phyloP scores from a whole-genome alignment of 2,797 vertebrate species.

The Dermochelys coriacea region DNA sequence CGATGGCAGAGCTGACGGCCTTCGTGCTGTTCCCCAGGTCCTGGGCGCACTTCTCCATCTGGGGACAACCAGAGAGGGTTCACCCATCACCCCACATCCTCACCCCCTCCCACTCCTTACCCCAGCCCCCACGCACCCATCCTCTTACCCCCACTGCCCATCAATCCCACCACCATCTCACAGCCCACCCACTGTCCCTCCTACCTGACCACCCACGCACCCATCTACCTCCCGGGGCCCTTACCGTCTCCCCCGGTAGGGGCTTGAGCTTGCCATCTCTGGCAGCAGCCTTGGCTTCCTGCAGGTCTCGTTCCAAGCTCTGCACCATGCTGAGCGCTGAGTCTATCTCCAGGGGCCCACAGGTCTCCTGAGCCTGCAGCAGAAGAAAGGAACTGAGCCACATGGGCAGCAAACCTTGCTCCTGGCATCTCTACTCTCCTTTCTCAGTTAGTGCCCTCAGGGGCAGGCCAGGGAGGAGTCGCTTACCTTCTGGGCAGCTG shows the following conservation, averaged over 20 bases:
- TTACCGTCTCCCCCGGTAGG: conserved; percentile 94
- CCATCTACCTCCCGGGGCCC: background rate
- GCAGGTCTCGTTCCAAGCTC: conserved; percentile 92
- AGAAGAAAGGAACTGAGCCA: background rate
- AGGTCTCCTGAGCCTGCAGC: conserved; percentile 93
- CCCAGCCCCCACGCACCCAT: no score
- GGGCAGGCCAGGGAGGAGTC: background rate
- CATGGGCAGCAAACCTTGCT: accelerated
- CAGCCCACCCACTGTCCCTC: background rate
- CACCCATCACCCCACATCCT: background rate
- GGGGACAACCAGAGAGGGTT: background rate
- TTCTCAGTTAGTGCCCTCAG: accelerated
- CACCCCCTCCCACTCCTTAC: no score
- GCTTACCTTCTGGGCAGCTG: conserved; percentile 93
- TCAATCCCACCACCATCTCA: background rate
- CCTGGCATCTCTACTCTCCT: accelerated
- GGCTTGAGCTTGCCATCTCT: conserved; percentile 92
- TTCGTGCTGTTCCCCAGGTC: conserved; percentile 97
- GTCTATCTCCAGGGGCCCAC: conserved; percentile 96
- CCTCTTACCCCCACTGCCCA: no score
- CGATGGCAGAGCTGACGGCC: conserved; percentile 94
- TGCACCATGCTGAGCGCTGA: conserved; percentile 92
- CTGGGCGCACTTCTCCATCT: conserved; percentile 97
- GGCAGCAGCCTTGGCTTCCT: conserved; percentile 93
- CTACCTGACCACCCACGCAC: no score